Evolutionary conservation across 1,140 invertebrate genomes (phyloP).

Genomic region (Aphaenogaster rudis): DNA sequence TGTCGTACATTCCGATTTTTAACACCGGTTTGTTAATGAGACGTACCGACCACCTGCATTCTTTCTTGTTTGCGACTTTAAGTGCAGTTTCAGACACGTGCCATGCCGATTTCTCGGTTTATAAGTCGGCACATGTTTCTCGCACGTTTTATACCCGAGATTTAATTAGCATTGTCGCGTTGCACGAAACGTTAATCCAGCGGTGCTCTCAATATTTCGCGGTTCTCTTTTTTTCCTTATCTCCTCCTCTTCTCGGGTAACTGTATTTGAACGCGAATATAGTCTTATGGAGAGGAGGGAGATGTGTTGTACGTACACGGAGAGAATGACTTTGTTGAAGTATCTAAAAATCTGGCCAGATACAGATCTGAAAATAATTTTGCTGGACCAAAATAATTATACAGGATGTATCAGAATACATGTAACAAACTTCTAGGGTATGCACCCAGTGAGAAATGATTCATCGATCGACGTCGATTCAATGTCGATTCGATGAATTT

Average conservation of each 20-base stretch:
- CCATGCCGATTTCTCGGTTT: neutral
- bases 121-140: too few relatives aligned
- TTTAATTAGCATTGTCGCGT: neutral
- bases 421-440: too few relatives aligned
- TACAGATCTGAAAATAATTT: too few relatives aligned
- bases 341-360: too few relatives aligned
- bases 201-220: too few relatives aligned
- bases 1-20: neutral
- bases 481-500: too few relatives aligned
- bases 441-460: too few relatives aligned
- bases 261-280: neutral
- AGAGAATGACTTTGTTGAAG: too few relatives aligned
- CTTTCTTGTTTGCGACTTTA: neutral
- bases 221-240: neutral
- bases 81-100: neutral
- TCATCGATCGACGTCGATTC: too few relatives aligned
- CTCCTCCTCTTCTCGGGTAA: neutral
- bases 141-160: neutral
- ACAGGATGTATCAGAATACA: too few relatives aligned
- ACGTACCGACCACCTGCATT: neutral
- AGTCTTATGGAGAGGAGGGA: neutral
- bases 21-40: conserved; percentile 18
- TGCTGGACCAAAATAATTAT: too few relatives aligned
- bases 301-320: neutral
- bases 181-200: neutral